A percentile compares a stretch with the other conserved stretches of the same genome.
These are phyloP conservation scores for Goniozus legneri DNA, from an alignment of 1,140 invertebrate species.

Conservation along the genomic window DNA sequence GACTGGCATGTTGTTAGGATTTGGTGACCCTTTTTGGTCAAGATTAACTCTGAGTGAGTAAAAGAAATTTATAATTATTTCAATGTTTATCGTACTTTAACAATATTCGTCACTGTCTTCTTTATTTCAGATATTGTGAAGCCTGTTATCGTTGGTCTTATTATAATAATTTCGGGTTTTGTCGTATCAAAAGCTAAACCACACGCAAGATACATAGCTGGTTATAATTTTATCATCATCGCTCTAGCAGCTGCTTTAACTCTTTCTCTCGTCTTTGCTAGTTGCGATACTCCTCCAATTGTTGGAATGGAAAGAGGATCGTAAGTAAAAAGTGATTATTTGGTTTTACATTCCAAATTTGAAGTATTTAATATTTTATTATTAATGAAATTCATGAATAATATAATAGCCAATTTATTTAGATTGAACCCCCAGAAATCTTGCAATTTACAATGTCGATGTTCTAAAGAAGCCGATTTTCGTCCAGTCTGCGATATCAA, in stretches of 20 bases:
- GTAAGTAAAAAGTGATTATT: slow-evolving; percentile 33
- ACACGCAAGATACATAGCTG: slow-evolving; percentile 52
- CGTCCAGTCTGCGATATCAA: slow-evolving; percentile 64
- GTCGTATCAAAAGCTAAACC: slow-evolving; percentile 61
- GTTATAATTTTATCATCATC: slow-evolving; percentile 58
- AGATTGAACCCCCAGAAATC: slow-evolving; percentile 41
- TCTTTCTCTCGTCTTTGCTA: slow-evolving; percentile 59
- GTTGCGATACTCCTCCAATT: slow-evolving; percentile 56
- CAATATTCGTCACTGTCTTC: background rate
- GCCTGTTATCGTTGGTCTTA: slow-evolving; percentile 60
- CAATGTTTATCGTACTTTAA: background rate
- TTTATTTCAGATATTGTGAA: slow-evolving; percentile 51
- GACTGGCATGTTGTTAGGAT: slow-evolving; percentile 51
- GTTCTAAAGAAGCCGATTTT: slow-evolving; percentile 60
- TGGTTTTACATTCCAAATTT: too few relatives aligned
- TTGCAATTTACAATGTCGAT: slow-evolving; percentile 64
- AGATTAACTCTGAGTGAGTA: slow-evolving; percentile 50
- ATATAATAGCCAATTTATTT: slow-evolving; percentile 6
- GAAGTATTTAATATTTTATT: slow-evolving; percentile 6
- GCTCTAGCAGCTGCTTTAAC: slow-evolving; percentile 53
- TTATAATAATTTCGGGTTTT: slow-evolving; percentile 61
- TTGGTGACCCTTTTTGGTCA: slow-evolving; percentile 56
- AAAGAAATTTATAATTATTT: slow-evolving; percentile 1
- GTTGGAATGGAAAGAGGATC: slow-evolving; percentile 41
- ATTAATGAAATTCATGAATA: background rate